A percentile compares a stretch with the other conserved stretches of the same genome.
Conservation (phyloP, 2,113 vertebrate species). For the Mormyrus iriodes region DNA sequence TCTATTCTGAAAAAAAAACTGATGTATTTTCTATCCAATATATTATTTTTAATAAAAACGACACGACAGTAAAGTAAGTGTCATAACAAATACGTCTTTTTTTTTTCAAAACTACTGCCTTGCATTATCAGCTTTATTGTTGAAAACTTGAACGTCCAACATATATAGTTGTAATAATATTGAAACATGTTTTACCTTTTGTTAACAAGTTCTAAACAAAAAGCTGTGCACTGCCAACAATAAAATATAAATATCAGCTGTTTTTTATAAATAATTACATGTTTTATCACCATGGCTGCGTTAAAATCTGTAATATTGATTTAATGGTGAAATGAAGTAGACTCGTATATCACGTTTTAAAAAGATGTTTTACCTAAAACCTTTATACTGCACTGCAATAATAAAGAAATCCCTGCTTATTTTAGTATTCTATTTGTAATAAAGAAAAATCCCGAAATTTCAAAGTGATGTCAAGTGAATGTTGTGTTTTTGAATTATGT, state of each 20-base stretch:
- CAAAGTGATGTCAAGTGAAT: neutral
- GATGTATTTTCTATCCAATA: neutral
- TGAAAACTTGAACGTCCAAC: constrained; percentile 37
- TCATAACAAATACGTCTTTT: neutral
- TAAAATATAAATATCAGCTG: constrained; percentile 55
- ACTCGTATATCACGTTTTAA: constrained; percentile 69
- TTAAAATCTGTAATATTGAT: constrained; percentile 72
- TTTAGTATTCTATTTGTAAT: neutral
- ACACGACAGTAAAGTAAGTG: neutral
- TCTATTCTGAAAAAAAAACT: neutral
- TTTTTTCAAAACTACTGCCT: constrained; percentile 24
- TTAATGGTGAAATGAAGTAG: constrained; percentile 84
- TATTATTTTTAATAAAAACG: neutral
- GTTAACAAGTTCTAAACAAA: constrained; percentile 67
- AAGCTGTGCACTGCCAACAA: constrained; percentile 84
- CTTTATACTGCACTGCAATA: neutral
- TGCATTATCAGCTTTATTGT: constrained; percentile 34
- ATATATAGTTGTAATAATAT: constrained; percentile 27
- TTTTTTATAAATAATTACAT: constrained; percentile 64
- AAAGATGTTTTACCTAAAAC: constrained; percentile 15
- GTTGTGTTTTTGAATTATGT: neutral
- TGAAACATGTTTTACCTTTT: constrained; percentile 34
- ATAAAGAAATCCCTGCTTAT: neutral
- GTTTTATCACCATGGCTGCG: constrained; percentile 68
- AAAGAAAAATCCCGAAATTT: neutral